Base-by-base conservation (phyloP, 2,797 vertebrate genomes). In the Artibeus lituratus region DNA sequence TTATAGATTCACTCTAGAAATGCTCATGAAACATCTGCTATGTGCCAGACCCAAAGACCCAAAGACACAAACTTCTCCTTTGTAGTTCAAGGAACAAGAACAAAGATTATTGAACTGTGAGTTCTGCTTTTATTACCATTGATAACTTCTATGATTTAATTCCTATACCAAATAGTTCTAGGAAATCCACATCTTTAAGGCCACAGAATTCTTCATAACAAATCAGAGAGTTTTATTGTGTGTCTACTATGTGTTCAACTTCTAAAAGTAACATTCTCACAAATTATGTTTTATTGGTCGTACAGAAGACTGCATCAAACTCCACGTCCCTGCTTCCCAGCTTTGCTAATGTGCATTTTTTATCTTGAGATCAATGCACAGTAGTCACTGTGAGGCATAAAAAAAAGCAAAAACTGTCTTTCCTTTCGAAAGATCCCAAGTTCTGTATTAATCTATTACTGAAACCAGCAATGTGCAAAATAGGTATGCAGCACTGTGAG, bases 151-250 rank as follows among this genome's bases (percentile, higher is more conserved):
- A n/a, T 59, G 37, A 86, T 81, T 94, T 86, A 74, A 72, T 53
- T 88, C 10, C 26, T 47, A 19, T 53, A 7, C 11, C 7, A 47
- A 47, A 12, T 32, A 29, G 14, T 94, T 87, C 77, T 57, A 74
- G 62, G 39, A 92, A 95, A 92, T 70, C 24, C n/a, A 53, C 65
- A 83, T 57, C 37, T 73, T 92, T 83, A 74, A 77, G 51, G 84
- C 16, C 22, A 82, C 7, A 62, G 80, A 70, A 35, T 70, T 39
- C 47, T 96, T 83, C 18, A 22, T 47, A 88, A 81, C 65, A 80
- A 95, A 76, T 59, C 39, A 80, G 39, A 24, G 87, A 92, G 86
- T 93, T 97, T 93, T 87, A 94, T 55, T 83, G 72, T 87, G 16
- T 90, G 12, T 83, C 15, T 91, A 83, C 62, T 84, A n/a, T 37